Evolutionary conservation across 1,140 invertebrate species (phyloP).

Genomic region (Aphaenogaster rudis): DNA sequence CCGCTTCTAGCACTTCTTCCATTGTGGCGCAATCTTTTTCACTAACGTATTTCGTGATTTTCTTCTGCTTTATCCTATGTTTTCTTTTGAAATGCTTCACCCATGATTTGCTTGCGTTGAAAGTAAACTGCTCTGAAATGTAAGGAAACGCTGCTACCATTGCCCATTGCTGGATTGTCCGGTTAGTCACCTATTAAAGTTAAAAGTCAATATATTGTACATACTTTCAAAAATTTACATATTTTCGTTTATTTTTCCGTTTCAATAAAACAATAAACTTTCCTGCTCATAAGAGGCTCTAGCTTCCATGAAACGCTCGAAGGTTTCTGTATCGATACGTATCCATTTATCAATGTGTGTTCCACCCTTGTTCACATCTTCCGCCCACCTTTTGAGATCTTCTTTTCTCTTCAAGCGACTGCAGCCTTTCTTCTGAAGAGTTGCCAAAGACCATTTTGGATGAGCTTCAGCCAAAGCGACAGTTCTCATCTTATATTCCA

Average conservation of each 20-base stretch:
- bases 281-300: not conserved
- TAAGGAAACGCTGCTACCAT: not conserved
- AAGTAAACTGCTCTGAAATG: not conserved
- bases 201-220: not conserved
- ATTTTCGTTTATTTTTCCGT: not conserved
- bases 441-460: constrained; percentile 31
- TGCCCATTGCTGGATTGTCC: constrained; percentile 7
- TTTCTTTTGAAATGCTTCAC: not conserved
- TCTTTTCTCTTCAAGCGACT: not conserved
- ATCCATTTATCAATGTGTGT: not conserved
- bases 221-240: constrained; percentile 2
- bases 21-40: not conserved
- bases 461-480: not conserved
- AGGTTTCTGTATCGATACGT: not conserved
- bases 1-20: not conserved
- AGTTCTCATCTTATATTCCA: not conserved
- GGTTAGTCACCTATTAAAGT: not conserved
- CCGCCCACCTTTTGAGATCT: not conserved
- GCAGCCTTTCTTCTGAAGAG: constrained; percentile 18
- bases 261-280: not conserved
- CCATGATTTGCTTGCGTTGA: not conserved
- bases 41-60: constrained; percentile 20
- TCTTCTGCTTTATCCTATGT: not conserved
- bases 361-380: not conserved
- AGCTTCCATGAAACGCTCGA: not conserved